These are phyloP conservation scores for Otolemur crassicaudatus DNA, from an alignment of 2,797 vertebrate species.

Conservation along the genomic window DNA sequence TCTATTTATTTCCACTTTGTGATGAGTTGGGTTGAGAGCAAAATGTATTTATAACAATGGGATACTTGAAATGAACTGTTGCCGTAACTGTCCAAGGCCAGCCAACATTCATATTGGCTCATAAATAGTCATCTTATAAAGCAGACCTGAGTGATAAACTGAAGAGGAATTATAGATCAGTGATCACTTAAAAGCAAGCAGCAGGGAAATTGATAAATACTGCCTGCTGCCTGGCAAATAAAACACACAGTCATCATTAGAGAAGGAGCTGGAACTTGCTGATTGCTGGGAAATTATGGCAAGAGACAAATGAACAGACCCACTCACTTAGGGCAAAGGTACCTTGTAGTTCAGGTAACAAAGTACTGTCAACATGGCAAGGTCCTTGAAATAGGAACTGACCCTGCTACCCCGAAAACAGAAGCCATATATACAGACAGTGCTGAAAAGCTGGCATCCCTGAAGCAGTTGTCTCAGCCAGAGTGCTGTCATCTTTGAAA, in stretches of 20 bases:
- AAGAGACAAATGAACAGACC: constrained; percentile 40
- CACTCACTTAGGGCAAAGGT: constrained; percentile 41
- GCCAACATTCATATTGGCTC: constrained; percentile 45
- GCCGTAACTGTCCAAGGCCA: background rate
- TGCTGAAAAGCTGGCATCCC: background rate
- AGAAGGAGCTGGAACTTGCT: constrained; percentile 42
- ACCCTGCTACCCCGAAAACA: background rate
- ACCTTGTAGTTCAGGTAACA: constrained; percentile 62
- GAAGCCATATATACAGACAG: background rate
- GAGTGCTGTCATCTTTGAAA: constrained; percentile 44
- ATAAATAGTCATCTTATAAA: constrained; percentile 68
- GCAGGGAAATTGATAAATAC: constrained; percentile 65
- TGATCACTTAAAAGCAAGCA: constrained; percentile 69
- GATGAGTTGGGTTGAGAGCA: constrained; percentile 58
- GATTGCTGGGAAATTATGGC: constrained; percentile 59
- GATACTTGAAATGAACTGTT: constrained; percentile 66
- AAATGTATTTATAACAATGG: constrained; percentile 69
- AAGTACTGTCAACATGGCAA: constrained; percentile 41
- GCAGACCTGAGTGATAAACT: constrained; percentile 45
- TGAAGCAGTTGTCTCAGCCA: background rate
- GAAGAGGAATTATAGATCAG: constrained; percentile 57
- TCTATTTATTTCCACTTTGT: constrained; percentile 68
- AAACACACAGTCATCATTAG: constrained; percentile 55
- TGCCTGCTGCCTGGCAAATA: constrained; percentile 56
- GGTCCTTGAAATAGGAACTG: constrained; percentile 49